Evolutionary conservation across 2,888 invertebrate genomes (phyloP).

Genomic region (Stenurella melanura): DNA sequence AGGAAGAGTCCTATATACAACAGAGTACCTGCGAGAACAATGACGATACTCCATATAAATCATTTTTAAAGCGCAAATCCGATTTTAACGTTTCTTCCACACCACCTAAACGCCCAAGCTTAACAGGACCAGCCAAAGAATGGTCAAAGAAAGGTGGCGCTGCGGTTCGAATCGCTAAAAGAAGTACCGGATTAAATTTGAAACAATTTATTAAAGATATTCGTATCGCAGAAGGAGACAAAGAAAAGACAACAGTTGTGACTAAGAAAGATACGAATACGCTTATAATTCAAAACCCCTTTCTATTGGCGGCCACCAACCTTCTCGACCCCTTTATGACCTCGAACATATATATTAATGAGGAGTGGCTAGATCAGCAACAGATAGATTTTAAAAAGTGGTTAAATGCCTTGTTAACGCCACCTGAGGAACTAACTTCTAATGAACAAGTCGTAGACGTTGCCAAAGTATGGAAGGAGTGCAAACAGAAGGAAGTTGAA

Average conservation of each 20-base stretch:
- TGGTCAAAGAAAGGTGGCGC: slow-evolving; percentile 60
- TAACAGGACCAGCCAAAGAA: slow-evolving; percentile 43
- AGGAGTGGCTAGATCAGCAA: slow-evolving; percentile 81
- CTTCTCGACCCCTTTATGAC: slow-evolving; percentile 71
- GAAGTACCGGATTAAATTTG: slow-evolving; percentile 58
- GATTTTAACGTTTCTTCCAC: slow-evolving; percentile 49
- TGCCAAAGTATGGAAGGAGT: slow-evolving; percentile 85
- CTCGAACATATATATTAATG: slow-evolving; percentile 80
- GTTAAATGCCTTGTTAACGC: slow-evolving; percentile 85
- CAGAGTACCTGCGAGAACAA: slow-evolving; percentile 14
- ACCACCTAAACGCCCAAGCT: slow-evolving; percentile 58
- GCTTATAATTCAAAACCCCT: slow-evolving; percentile 61
- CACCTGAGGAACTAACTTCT: slow-evolving; percentile 83
- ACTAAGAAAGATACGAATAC: slow-evolving; percentile 53
- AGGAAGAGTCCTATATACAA: slow-evolving; percentile 72
- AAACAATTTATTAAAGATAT: slow-evolving; percentile 36
- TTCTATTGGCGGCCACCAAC: slow-evolving; percentile 61
- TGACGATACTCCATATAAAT: slow-evolving; percentile 5
- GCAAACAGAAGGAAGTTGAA: slow-evolving; percentile 79
- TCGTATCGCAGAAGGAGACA: slow-evolving; percentile 18
- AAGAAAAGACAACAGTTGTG: slow-evolving; percentile 31
- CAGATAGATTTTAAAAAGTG: slow-evolving; percentile 85
- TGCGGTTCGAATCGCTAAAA: slow-evolving; percentile 55
- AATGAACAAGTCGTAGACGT: slow-evolving; percentile 80
- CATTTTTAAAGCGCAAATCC: slow-evolving; percentile 57